Evolutionary conservation across 2,113 vertebrate species (phyloP), one percentile per base, ranked within the genome.

Genomic region (Lichenostomus cassidix): DNA sequence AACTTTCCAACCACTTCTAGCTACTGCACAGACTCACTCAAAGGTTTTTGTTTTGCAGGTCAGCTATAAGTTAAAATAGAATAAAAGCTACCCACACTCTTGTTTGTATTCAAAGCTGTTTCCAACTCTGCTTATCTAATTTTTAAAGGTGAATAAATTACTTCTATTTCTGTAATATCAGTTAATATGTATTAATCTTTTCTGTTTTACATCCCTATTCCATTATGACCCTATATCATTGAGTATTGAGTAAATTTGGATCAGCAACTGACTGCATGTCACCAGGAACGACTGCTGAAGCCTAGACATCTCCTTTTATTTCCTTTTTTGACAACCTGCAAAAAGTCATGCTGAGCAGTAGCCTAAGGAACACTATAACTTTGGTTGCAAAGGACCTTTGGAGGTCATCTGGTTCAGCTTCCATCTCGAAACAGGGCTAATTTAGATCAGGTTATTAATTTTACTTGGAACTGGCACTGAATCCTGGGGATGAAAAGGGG

Each of bases 41-140:
- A n/a, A 70, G 12, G 4, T 31, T 29, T 21, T 49, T 60, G 7
- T 73, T 62, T 31, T 7, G 3, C 12, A 44, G 46, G 11, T 5
- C 16, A 73, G 10, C 5, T 41, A 9, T n/a, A 52, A 8, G 5
- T 60, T 63, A 29, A 75, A 84, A 64, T 5, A 37, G 6, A 83
- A 37, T n/a, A 71, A 41, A 60, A 1, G 0, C 2, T 21, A 29
- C 27, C 75, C 47, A 9, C 44, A 31, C 0, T 2, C 14, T 52
- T 87, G 4, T 59, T 94, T 90, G 14, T 41, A 23, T 56, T 68
- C 71, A 64, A 84, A 90, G 9, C 13, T 78, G 2, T 55, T 19
- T 68, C 19, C 21, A 63, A 4, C 3, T 60, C 16, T 56, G 16
- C 15, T 68, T 39, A 29, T 35, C 9, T 52, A 47, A 58, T 67